Evolutionary conservation across 1,140 invertebrate genomes (phyloP).

Genomic region (Drosophila arizonae): DNA sequence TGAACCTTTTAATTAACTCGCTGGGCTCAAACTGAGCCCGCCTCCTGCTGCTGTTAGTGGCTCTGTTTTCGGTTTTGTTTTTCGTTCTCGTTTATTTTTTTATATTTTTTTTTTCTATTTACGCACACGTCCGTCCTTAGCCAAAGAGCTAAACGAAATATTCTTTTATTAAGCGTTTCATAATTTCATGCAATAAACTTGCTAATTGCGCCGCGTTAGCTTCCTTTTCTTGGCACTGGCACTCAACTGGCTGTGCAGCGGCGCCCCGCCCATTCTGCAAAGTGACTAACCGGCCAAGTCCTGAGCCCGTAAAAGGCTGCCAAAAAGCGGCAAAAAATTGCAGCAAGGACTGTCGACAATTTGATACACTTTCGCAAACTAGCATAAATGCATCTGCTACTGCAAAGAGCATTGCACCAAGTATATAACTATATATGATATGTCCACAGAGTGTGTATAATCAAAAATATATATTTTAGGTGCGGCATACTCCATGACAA

Average conservation of each 20-base stretch:
- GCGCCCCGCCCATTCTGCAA: constrained; percentile 32
- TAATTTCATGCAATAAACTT: constrained; percentile 81
- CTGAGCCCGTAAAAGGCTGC: constrained; percentile 60
- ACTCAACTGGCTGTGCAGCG: constrained; percentile 39
- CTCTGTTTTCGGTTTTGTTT: constrained; percentile 9
- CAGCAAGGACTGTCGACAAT: not conserved
- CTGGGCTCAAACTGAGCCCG: constrained; percentile 32
- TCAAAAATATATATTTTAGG: not conserved
- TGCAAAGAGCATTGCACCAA: no score
- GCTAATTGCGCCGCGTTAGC: constrained; percentile 71
- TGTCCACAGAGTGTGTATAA: no score
- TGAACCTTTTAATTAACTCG: constrained; percentile 76
- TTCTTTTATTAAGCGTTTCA: constrained; percentile 71
- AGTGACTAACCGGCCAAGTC: constrained; percentile 53
- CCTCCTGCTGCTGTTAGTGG: not conserved
- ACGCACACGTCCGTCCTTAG: constrained; percentile 7
- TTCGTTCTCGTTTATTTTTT: no score
- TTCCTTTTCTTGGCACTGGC: constrained; percentile 65
- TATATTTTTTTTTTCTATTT: constrained; percentile 41
- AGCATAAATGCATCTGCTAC: not conserved
- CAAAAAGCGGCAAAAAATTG: constrained; percentile 58
- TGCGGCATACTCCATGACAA: not conserved
- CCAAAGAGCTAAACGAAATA: constrained; percentile 19
- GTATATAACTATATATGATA: no score
- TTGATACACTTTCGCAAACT: not conserved